These are phyloP conservation scores for Charanyca ferruginea DNA, from an alignment of 2,888 invertebrate genomes.

Conservation along the genomic window DNA sequence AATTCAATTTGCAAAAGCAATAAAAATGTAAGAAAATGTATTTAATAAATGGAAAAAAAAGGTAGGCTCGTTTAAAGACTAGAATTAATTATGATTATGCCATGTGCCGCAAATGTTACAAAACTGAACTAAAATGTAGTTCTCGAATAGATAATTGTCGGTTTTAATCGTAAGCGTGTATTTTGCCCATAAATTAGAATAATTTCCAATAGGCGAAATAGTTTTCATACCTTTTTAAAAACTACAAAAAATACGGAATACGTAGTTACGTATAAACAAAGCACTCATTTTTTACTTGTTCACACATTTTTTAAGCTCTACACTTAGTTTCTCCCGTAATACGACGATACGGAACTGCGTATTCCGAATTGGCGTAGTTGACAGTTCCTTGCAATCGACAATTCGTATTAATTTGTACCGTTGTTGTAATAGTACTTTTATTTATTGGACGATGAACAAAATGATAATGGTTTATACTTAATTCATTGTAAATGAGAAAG, in stretches of 20 bases:
- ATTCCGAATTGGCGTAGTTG: constrained; percentile 27
- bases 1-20: constrained; percentile 60
- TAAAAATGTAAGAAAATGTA: constrained; percentile 53
- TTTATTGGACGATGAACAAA: constrained; percentile 67
- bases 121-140: constrained; percentile 30
- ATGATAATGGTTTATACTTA: constrained; percentile 61
- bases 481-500: constrained; percentile 61
- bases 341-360: constrained; percentile 6
- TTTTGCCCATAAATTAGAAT: constrained; percentile 10
- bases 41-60: constrained; percentile 41
- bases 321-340: constrained; percentile 8
- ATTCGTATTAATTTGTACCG: constrained; percentile 36
- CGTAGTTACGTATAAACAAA: constrained; percentile 8
- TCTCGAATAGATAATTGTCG: constrained; percentile 33
- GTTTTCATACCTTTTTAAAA: constrained; percentile 22
- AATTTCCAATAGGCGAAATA: constrained; percentile 20
- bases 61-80: constrained; percentile 28
- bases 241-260: constrained; percentile 25
- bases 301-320: constrained; percentile 3
- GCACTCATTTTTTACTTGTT: constrained; percentile 46
- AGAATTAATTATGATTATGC: constrained; percentile 16
- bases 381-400: constrained; percentile 41
- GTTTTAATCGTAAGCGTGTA: constrained; percentile 41
- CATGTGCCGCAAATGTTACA: constrained; percentile 8
- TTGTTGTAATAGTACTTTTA: constrained; percentile 48